Evolutionary conservation across 1,140 invertebrate genomes (phyloP).

Genomic region (Apocrypta bakeri): DNA sequence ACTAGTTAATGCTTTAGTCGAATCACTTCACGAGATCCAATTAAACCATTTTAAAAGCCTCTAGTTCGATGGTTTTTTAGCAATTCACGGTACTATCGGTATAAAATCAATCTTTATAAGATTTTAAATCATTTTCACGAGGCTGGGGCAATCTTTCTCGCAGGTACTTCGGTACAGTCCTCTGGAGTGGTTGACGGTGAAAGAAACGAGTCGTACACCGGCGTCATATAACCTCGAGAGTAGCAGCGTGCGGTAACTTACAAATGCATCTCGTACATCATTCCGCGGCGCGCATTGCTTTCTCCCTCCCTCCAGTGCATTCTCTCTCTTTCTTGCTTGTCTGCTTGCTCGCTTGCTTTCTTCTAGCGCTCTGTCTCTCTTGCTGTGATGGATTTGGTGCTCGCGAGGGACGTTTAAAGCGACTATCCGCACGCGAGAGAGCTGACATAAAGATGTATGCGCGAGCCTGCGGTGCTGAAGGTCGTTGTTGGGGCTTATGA

Average conservation of each 20-base stretch:
- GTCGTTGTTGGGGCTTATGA: background rate
- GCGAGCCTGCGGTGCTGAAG: background rate
- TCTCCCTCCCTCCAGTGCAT: no score
- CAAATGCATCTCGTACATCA: constrained; percentile 55
- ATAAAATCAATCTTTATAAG: background rate
- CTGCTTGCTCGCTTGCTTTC: no score
- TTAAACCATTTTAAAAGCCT: background rate
- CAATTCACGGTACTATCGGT: no score
- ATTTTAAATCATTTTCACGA: background rate
- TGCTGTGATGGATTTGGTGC: background rate
- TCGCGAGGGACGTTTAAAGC: constrained; percentile 1
- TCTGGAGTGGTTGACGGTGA: background rate
- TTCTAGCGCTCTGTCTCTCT: no score
- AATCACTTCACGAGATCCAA: background rate
- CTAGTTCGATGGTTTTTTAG: no score
- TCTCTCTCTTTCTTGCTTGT: no score
- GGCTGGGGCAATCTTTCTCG: background rate
- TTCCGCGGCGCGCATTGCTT: background rate
- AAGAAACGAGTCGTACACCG: background rate
- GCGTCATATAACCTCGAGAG: background rate
- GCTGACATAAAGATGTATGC: background rate
- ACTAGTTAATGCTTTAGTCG: background rate
- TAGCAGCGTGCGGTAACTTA: constrained; percentile 34
- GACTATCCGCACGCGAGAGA: background rate
- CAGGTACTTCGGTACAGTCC: background rate